Evolutionary conservation across 2,888 invertebrate genomes (phyloP), one percentile per base, ranked within the genome.

Genomic region (Drosophila diplacantha): DNA sequence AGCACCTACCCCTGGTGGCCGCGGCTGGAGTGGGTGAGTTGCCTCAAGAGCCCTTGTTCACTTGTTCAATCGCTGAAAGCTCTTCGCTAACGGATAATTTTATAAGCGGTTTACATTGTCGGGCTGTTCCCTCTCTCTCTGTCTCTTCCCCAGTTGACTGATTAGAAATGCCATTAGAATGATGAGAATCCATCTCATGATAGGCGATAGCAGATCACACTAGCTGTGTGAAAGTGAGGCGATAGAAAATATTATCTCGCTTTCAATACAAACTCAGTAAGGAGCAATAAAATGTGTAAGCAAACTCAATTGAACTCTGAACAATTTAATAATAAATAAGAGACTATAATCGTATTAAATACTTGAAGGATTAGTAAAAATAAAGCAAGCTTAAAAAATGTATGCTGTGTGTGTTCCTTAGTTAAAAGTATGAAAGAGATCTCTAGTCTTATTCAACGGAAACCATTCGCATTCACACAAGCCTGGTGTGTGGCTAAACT

Each of bases 21-120:
- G 60, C 18, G 37, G 56, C 52, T 41, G 50, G 52, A 71, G 62
- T 74, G 58, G 69, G 81, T 73, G 44, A 43, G 51, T 60, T 57
- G 64, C 38, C n/a, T 47, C 64, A 52, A 72, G 73, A 52, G 61
- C 69, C 69, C 71, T 56, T 37, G 35, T 46, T 18, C 60, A 24
- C 37, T 44, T 41, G 44, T 24, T 43, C 61, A 43, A 37, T 37
- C 31, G n/a, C 51, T 35, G 31, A 60, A 43, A 31, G 24, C 50
- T 43, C 51, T 50, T 43, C 29, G 24, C 24, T n/a, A 22, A 35
- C 34, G 41, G 59, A 43, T 50, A 43, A 35, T 24, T 59, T 49
- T 47, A 47, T 49, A 49, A 34, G 59, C 49, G 38, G 41, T 31
- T 43, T 18, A 24, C 18, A 44, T 37, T 55, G 44, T 35, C 20